These are phyloP conservation scores for Manis javanica DNA, from an alignment of 2,797 vertebrate genomes.

Conservation along the genomic window DNA sequence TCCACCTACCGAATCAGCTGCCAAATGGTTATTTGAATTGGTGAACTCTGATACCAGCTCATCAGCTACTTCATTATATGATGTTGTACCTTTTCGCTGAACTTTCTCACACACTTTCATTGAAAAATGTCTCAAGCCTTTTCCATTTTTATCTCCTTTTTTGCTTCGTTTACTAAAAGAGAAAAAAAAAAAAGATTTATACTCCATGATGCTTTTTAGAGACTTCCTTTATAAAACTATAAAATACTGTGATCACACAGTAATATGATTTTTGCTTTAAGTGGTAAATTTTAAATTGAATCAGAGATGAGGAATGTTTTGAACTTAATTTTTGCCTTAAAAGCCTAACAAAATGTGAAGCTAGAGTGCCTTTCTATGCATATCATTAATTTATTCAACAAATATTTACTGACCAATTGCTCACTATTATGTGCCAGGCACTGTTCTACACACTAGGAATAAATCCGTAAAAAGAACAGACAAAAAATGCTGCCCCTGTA, in stretches of 20 bases:
- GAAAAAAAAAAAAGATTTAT: conserved; percentile 68
- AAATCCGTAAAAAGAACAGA: not conserved
- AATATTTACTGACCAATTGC: conserved; percentile 10
- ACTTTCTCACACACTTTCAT: conserved; percentile 96
- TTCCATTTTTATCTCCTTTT: conserved; percentile 93
- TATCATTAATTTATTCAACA: conserved; percentile 7
- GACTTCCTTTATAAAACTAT: conserved; percentile 21
- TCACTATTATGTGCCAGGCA: not conserved
- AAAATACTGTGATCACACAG: not conserved
- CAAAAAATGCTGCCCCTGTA: not conserved
- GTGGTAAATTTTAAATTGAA: conserved; percentile 24
- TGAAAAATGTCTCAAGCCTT: conserved; percentile 93
- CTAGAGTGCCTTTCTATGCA: not conserved
- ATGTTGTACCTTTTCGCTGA: conserved; percentile 92
- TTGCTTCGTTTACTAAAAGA: conserved; percentile 90
- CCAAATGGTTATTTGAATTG: conserved; percentile 87
- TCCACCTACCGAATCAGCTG: conserved; percentile 89
- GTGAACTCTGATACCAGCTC: conserved; percentile 92
- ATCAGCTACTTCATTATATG: conserved; percentile 93
- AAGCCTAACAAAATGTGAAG: not conserved
- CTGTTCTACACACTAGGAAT: not conserved
- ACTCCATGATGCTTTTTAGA: not conserved
- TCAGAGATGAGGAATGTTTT: conserved; percentile 21
- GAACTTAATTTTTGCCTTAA: conserved; percentile 58
- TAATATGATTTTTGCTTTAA: not conserved